These are phyloP conservation scores for Hypomesus transpacificus DNA, from an alignment of 2,113 vertebrate species.

Conservation along the genomic window DNA sequence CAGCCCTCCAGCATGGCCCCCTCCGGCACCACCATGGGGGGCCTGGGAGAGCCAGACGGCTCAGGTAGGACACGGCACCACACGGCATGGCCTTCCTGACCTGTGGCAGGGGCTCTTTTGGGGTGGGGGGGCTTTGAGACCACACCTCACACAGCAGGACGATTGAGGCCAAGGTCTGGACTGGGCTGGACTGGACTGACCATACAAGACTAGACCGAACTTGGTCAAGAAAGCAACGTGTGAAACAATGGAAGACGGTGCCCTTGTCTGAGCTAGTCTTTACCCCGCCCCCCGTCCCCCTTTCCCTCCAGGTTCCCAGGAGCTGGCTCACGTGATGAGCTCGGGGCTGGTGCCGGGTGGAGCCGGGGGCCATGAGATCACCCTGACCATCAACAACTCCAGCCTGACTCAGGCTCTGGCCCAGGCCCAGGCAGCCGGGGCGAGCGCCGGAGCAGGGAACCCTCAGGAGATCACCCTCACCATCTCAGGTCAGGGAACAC, in stretches of 20 bases:
- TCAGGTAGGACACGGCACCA: conserved; percentile 45
- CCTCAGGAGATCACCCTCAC: conserved; percentile 96
- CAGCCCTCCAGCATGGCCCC: conserved; percentile 78
- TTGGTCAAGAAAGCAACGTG: background rate
- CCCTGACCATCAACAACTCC: conserved; percentile 94
- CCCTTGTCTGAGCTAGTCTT: too few relatives aligned
- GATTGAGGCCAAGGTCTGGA: too few relatives aligned
- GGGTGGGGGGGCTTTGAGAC: too few relatives aligned
- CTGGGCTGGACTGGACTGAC: too few relatives aligned
- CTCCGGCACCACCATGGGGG: conserved; percentile 78
- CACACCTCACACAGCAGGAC: too few relatives aligned
- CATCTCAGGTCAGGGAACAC: conserved; percentile 81
- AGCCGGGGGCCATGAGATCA: conserved; percentile 85
- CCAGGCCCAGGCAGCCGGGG: conserved; percentile 72
- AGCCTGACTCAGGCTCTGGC: conserved; percentile 89
- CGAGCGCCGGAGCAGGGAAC: conserved; percentile 68
- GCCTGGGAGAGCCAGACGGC: conserved; percentile 82
- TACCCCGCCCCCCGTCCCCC: background rate
- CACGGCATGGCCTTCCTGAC: background rate
- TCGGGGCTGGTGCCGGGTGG: conserved; percentile 80
- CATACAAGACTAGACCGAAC: too few relatives aligned
- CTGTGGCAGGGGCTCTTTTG: too few relatives aligned
- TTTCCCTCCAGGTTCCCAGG: conserved; percentile 77
- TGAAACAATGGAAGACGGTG: background rate
- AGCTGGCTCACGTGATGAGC: conserved; percentile 85